Evolutionary conservation across 1,140 invertebrate genomes (phyloP).

Genomic region (Pogonomyrmex barbatus): DNA sequence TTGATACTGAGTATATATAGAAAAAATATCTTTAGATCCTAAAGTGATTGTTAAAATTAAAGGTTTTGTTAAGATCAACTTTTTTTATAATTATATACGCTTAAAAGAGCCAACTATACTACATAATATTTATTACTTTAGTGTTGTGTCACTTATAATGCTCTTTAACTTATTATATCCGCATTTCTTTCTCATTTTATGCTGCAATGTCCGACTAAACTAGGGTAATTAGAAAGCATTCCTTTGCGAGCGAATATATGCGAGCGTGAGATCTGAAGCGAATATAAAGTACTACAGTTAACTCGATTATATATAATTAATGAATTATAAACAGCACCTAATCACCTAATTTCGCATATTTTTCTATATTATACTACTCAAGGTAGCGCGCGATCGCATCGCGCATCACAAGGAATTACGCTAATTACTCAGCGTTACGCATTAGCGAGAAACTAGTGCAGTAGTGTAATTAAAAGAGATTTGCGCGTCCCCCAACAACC

Average conservation of each 20-base stretch:
- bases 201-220: conserved; percentile 42
- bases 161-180: conserved; percentile 15
- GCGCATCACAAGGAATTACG: conserved; percentile 36
- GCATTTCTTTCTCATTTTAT: not conserved
- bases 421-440: conserved; percentile 30
- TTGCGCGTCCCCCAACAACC: conserved; percentile 37
- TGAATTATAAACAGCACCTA: conserved; percentile 28
- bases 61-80: too few species aligned
- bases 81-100: not conserved
- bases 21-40: not conserved
- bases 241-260: not conserved
- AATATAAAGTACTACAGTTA: conserved; percentile 14
- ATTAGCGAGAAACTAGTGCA: conserved; percentile 19
- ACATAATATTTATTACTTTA: not conserved
- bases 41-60: not conserved
- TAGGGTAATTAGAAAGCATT: conserved; percentile 63
- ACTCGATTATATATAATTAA: conserved; percentile 41
- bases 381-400: conserved; percentile 4
- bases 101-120: not conserved
- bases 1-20: not conserved
- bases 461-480: conserved; percentile 54
- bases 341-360: conserved; percentile 40
- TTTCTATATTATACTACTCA: conserved; percentile 3
- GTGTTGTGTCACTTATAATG: not conserved
- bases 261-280: conserved; percentile 31